Evolutionary conservation across 1,140 invertebrate genomes (phyloP), one percentile per base, ranked within the genome.

Genomic region (Proales similis): DNA sequence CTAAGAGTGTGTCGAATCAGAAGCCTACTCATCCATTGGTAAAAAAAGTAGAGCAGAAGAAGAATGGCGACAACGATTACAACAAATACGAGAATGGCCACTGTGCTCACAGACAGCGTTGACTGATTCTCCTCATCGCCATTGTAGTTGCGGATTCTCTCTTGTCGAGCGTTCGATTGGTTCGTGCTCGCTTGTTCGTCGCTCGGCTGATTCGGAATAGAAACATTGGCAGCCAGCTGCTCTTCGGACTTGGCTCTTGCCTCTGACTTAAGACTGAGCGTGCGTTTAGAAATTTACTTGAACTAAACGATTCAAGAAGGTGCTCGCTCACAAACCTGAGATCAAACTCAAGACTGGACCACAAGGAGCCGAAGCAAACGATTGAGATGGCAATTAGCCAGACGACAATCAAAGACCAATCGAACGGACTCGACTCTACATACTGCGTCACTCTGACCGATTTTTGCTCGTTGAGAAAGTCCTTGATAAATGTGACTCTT

Each of bases 21-120:
- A 12, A 33, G 30, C 22, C 30, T 57, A 57, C 51, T 57, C 51
- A 57, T 57, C 26, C 30, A 42, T 42, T 57, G 17, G 20, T 42
- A 57, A 17, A 57, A 57, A 57, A 30, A 57, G 24, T 57, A 57
- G 24, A 57, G 27, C 51, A 57, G 39, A 27, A 57, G 19, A 7
- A 57, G 27, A 36, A 57, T 57, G 19, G 36, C 51, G 22, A 57
- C 36, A 9, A 57, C 51, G 32, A 57, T 42, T 26, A 57, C 20
- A 24, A 57, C 26, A 19, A 57, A 57, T 11, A 57, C 36, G 19
- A 57, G 11, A 1, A 57, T 57, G 4, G 51, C 39, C 9, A 20
- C 17, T 11, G 39, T 42, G 32, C 51, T 42, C 19, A 57, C 20
- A 42, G 36, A 42, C 17, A 57, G 39, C 19, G 51, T 57, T n/a